Base-by-base conservation (phyloP, 1,140 invertebrate genomes). In the Magallana ariakensis region DNA sequence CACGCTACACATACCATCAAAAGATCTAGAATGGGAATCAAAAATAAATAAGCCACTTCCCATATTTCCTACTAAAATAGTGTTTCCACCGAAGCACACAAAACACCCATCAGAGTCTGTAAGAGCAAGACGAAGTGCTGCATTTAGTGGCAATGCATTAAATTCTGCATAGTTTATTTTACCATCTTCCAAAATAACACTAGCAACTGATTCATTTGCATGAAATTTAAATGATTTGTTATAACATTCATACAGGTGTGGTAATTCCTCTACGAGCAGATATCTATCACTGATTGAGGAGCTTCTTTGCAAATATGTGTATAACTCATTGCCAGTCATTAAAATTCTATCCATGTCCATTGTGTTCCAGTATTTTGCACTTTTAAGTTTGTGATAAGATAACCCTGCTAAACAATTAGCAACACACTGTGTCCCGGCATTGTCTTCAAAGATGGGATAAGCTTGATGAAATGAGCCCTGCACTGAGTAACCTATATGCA, bases 381-480 rank as follows among this genome's bases (percentile, higher is more conserved):
- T 13, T 54, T 54, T 85, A 19, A 85, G 66, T 19, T 55, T 75
- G 53, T n/a, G 62, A 26, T 75, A 60, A 56, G 26, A 15, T 13
- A 70, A n/a, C 19, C 62, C 84, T 55, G 66, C 10, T 80, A 85
- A 80, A 9, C 13, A 85, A 85, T 85, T 85, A 75, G 84, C 62
- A n/a, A 85, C 84, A 85, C 66, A 85, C 15, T 85, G 84, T 56
- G 55, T 75, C 15, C 84, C 66, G 16, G 58, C 16, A 60, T 85
- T 85, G 3, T 58, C 53, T 75, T 66, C 19, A 75, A 85, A 85
- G 53, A 60, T 75, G 53, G 7, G 15, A 56, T 85, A 15, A 85
- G 62, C 84, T 56, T 85, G 62, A 60, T 85, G 84, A 75, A 85
- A 85, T 16, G 33, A 75, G 22, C 84, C 84, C 80, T 85, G 84